A percentile compares a stretch with the other conserved stretches of the same genome.
phyloP scores from a whole-genome alignment of 2,888 invertebrate species.

The Amphimallon solstitiale region DNA sequence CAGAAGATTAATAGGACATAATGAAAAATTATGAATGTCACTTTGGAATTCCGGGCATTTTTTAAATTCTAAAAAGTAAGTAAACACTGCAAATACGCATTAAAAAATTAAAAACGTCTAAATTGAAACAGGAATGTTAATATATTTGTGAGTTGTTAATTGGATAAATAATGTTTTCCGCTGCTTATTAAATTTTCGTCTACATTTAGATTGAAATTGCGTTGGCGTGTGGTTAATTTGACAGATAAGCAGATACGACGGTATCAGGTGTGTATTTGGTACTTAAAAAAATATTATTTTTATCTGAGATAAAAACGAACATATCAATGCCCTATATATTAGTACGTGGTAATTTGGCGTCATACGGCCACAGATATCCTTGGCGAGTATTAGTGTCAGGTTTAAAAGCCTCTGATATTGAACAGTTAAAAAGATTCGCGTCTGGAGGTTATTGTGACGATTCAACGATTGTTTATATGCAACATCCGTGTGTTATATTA shows the following conservation, averaged over 20 bases:
- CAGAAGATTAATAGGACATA: no score
- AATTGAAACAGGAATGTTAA: not conserved
- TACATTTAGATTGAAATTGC: not conserved
- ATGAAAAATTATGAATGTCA: no score
- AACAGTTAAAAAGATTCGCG: slow-evolving; percentile 83
- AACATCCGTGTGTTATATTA: slow-evolving; percentile 88
- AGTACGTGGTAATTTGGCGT: slow-evolving; percentile 88
- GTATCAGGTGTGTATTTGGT: slow-evolving; percentile 30
- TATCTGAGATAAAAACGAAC: slow-evolving; percentile 38
- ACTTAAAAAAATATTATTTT: slow-evolving; percentile 9
- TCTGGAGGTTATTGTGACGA: slow-evolving; percentile 87
- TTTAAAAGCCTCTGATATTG: slow-evolving; percentile 84
- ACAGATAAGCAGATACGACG: not conserved
- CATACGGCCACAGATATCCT: slow-evolving; percentile 86
- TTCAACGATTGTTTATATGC: slow-evolving; percentile 85
- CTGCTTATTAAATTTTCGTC: not conserved
- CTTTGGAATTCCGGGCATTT: no score
- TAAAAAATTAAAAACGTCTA: no score
- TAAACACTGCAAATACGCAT: no score
- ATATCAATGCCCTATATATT: slow-evolving; percentile 86
- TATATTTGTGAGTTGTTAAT: not conserved
- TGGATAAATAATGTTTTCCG: not conserved
- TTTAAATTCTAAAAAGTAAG: no score
- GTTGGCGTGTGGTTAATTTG: not conserved
- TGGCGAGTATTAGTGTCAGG: slow-evolving; percentile 90